Conservation (phyloP, 2,797 vertebrate genomes). For the Megalops cyprinoides region DNA sequence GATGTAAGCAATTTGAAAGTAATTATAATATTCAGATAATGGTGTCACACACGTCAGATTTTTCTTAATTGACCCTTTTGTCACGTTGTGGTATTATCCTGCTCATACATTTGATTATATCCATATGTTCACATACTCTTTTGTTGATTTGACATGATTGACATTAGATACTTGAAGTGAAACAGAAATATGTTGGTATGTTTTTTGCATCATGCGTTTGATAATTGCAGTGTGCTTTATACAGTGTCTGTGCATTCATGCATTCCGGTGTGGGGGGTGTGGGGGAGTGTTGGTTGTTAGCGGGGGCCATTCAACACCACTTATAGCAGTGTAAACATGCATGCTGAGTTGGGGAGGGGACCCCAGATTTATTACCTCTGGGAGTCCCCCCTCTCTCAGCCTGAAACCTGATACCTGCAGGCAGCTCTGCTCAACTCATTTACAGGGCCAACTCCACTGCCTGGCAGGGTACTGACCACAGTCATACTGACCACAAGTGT, state of each 20-base stretch:
- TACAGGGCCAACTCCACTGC: too few relatives aligned
- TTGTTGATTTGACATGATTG: too few relatives aligned
- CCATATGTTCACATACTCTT: too few relatives aligned
- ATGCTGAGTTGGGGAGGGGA: slow-evolving; percentile 71
- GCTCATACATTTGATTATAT: too few relatives aligned
- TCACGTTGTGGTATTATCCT: too few relatives aligned
- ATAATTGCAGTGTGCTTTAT: background rate
- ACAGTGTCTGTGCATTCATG: slow-evolving; percentile 27
- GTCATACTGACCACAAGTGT: too few relatives aligned
- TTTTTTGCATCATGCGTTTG: slow-evolving; percentile 25
- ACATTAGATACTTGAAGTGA: background rate
- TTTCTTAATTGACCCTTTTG: too few relatives aligned
- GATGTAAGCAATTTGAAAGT: too few relatives aligned
- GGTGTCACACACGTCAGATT: too few relatives aligned
- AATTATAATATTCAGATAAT: too few relatives aligned
- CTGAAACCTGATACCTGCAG: slow-evolving; percentile 62
- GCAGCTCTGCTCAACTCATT: slow-evolving; percentile 72
- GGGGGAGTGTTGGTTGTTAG: slow-evolving; percentile 50
- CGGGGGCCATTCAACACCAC: slow-evolving; percentile 64
- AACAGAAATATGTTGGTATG: background rate
- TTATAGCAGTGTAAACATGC: slow-evolving; percentile 77
- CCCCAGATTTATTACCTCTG: slow-evolving; percentile 77
- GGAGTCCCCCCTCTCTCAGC: slow-evolving; percentile 68
- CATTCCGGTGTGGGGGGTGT: slow-evolving; percentile 26
- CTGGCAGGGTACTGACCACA: background rate